Evolutionary conservation across 2,797 vertebrate species (phyloP), one percentile per base, ranked within the genome.

Genomic region (Enteromius radiatus): DNA sequence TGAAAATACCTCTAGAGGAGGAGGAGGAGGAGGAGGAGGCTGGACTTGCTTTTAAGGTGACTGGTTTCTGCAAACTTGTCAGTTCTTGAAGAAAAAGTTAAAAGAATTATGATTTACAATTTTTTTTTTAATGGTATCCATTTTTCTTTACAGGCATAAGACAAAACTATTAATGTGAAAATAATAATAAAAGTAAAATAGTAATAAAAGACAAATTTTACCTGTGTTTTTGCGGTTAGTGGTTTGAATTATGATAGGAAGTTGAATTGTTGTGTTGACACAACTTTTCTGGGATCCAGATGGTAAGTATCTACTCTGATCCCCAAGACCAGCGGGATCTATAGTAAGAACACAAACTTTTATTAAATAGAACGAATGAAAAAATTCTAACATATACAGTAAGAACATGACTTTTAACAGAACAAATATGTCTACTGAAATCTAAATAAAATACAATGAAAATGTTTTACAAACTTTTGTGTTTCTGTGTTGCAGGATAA

Each of bases 161-260:
- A 36, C 19, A 36, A 36, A 54, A 36, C 19, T 73, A 4, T 73
- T 6, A n/a, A 73, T 73, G 5, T 52, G 12, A n/a, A n/a, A n/a
- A 45, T 3, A 45, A 11, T 12, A 45, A 19, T 19, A 54, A 74
- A 52, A n/a, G 1, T 43, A 43, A 12, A 43, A 45, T 3, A 45
- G 43, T 12, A 45, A 19, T 19, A 54, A 74, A 52, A n/a, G 1
- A 5, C 12, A 56, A 17, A 74, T 28, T 65, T 33, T 92, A 95
- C 95, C 94, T 89, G 80, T 31, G 71, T 85, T 89, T 78, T 76
- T 87, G 14, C 9, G 45, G 11, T n/a, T 64, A 64, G 59, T 0
- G 1, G 12, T 26, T 77, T 61, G 64, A 84, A 88, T 88, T 56
- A 17, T 68, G n/a, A 26, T 4, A 33, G 78, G 69, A 85, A 86